Base-by-base conservation (phyloP, 2,797 vertebrate species). In the Lateolabrax maculatus region DNA sequence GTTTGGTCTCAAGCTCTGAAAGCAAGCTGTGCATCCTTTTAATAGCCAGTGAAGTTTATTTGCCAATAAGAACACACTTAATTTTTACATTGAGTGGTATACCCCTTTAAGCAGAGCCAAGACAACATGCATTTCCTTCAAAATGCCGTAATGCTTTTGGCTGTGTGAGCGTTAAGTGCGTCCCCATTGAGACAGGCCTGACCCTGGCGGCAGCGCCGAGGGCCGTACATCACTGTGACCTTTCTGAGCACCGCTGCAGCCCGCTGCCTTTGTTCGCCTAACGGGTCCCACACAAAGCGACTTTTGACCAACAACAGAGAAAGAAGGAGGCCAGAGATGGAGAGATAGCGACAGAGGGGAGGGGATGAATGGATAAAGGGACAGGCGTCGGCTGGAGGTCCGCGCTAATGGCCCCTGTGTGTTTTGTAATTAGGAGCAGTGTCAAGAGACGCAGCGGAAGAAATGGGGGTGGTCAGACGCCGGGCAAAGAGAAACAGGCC, bases 391-490 rank as follows among this genome's bases (percentile, higher is more conserved):
- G 90, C 79, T 83, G 85, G 80, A 86, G 87, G 89, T 81, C 90
- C 19, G 2, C 21, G 25, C 93, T 93, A 93, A 94, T 93, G 90
- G 91, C 84, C 90, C 90, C 90, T 77, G 81, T 85, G 86, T 80
- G 90, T 91, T 92, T 88, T 80, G 89, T 90, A 91, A 93, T 93
- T 91, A 92, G 88, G 77, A 86, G 70, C 60, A 0, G 83, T 85
- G 90, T 93, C 89, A 87, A 81, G 92, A 90, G 85, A 90, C 25
- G 57, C 58, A 31, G 58, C 25, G 67, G 48, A 63, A 56, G 86
- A 70, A 60, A 62, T 48, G 70, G 76, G 84, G 88, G 81, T 49
- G 82, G 83, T 79, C 80, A 73, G 71, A 71, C 25, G 52, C 74
- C 16, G 46, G 71, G 71, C 53, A 29, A 71, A 68, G 48, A 85